These are phyloP conservation scores for Apeltes quadracus DNA, from an alignment of 2,113 vertebrate genomes.

Conservation along the genomic window DNA sequence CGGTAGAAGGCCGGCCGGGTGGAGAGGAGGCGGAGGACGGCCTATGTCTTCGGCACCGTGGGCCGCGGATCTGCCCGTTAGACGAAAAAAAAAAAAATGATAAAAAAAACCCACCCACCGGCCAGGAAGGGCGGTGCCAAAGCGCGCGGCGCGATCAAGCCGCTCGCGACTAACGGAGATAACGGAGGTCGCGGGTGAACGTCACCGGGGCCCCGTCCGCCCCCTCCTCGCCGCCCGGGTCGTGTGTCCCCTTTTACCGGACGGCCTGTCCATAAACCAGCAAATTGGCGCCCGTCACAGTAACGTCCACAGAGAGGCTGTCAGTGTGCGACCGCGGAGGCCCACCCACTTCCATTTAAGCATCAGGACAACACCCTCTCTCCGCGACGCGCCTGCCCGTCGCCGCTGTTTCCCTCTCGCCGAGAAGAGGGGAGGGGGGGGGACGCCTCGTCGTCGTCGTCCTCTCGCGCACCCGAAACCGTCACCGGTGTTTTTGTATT, in stretches of 20 bases:
- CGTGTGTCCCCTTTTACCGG: conserved; percentile 40
- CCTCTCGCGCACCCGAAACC: conserved; percentile 54
- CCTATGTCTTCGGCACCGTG: conserved; percentile 89
- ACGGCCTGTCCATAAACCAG: conserved; percentile 63
- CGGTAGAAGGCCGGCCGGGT: conserved; percentile 90
- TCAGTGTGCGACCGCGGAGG: conserved; percentile 74
- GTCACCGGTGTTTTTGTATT: conserved; percentile 54
- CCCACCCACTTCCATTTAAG: conserved; percentile 86
- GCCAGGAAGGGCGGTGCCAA: conserved; percentile 87
- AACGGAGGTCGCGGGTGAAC: conserved; percentile 49
- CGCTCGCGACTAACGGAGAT: conserved; percentile 65
- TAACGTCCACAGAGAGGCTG: conserved; percentile 77
- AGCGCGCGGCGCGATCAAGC: conserved; percentile 69
- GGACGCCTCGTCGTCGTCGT: conserved; percentile 60
- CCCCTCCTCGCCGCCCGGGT: conserved; percentile 30
- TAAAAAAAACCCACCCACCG: conserved; percentile 82
- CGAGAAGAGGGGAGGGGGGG: background rate
- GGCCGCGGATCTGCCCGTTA: conserved; percentile 91
- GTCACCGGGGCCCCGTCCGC: conserved; percentile 42
- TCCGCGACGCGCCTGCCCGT: conserved; percentile 57
- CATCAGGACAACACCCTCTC: conserved; percentile 78
- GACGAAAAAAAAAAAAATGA: conserved; percentile 63
- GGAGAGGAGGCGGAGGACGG: conserved; percentile 87
- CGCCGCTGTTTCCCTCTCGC: conserved; percentile 48
- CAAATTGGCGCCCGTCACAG: conserved; percentile 67